Base-by-base conservation (phyloP, 2,888 invertebrate species). In the Allacma fusca region DNA sequence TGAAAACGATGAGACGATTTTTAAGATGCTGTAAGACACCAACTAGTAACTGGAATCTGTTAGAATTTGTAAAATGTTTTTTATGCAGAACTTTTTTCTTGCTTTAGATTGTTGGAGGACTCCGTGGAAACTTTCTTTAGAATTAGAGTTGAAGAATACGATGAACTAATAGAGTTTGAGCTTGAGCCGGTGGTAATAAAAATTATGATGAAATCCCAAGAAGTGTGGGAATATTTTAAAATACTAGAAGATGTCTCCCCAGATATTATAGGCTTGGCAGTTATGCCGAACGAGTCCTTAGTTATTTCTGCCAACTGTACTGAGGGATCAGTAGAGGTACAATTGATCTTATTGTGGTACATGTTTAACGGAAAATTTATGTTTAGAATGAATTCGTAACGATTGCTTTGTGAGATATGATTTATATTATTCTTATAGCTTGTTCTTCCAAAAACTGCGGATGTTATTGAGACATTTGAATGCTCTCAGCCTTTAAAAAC, bases 121-220 rank as follows among this genome's bases (percentile, higher is more conserved):
- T 24, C 62, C 5, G 64, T 44, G 19, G 71, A 71, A 44, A 76
- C 70, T 0, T 43, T 40, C 21, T 76, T 76, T 26, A 57, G 24
- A 71, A 76, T 76, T 59, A 70, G 64, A 50, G 70, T 71, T 23
- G 76, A 76, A 44, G 70, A 69, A 7, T 76, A 76, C 26, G 76
- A 76, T 44, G 76, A 76, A 24, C 21, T 76, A 21, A 76, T 76
- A n/a, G 76, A 76, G 0, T 76, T 76, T 64, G 76, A 76, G 34
- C 23, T 76, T 5, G 43, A 64, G 34, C 70, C 70, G n/a, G 70
- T 71, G 0, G 24, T 59, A 4, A 70, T 76, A 16, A 70, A 76
- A 64, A 64, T 76, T 43, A 34, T 76, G 57, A 76, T 76, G 76
- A 76, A 71, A 26, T 19, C 76, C 5, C 76, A 70, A 64, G 76